Conservation (phyloP, 2,888 invertebrate genomes). For the Tenthredo livida region DNA sequence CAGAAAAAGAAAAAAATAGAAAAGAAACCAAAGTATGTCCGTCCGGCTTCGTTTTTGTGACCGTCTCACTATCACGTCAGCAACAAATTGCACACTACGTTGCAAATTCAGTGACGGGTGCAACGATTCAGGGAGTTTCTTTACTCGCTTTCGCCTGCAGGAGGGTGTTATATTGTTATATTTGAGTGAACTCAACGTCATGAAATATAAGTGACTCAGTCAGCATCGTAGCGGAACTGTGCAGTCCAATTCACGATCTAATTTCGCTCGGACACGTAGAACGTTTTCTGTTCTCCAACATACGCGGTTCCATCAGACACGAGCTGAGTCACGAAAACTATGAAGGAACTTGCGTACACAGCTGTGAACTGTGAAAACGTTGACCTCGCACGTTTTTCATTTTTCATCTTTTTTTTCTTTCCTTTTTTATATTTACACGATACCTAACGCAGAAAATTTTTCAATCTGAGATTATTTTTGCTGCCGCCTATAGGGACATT, state of each 20-base stretch:
- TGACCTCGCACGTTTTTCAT: neutral
- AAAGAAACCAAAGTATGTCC: neutral
- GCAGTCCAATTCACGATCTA: slow-evolving; percentile 50
- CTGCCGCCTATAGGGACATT: slow-evolving; percentile 10
- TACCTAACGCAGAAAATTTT: neutral
- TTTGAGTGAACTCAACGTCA: neutral
- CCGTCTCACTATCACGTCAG: slow-evolving; percentile 15
- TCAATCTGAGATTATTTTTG: neutral
- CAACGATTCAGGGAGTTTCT: neutral
- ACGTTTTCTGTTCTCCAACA: neutral
- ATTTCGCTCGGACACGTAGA: slow-evolving; percentile 43
- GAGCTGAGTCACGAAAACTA: slow-evolving; percentile 33
- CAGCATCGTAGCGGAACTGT: slow-evolving; percentile 23
- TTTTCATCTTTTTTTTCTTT: neutral
- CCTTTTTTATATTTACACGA: neutral
- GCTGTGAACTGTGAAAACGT: neutral
- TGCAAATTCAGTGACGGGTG: neutral
- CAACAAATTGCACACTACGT: neutral
- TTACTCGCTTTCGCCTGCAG: neutral
- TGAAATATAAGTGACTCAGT: slow-evolving; percentile 45
- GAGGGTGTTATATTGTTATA: neutral
- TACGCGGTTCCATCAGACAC: neutral
- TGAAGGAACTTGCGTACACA: neutral
- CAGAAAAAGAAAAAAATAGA: neutral
- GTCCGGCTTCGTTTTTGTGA: slow-evolving; percentile 14